phyloP scores from a whole-genome alignment of 1,140 invertebrate species.

The Battus philenor region DNA sequence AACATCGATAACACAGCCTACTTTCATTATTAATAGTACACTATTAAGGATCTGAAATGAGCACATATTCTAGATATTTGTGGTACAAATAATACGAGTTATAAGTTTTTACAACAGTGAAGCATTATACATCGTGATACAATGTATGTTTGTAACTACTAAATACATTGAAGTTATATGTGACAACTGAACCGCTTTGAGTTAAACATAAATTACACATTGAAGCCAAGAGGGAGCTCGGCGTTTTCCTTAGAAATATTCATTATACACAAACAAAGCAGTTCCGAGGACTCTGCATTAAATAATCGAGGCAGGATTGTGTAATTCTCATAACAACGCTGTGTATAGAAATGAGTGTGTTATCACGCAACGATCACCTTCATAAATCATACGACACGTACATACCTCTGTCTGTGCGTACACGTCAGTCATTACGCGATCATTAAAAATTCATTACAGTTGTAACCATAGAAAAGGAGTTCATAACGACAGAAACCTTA shows the following conservation, averaged over 20 bases:
- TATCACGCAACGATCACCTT: conserved; percentile 47
- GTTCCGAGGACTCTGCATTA: conserved; percentile 17
- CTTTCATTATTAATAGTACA: too few relatives aligned
- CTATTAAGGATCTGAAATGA: too few relatives aligned
- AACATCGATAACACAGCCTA: too few relatives aligned
- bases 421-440: conserved; percentile 56
- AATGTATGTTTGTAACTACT: too few relatives aligned
- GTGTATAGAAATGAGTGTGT: conserved; percentile 9
- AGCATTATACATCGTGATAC: too few relatives aligned
- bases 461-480: conserved; percentile 1
- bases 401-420: conserved; percentile 30
- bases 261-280: conserved; percentile 30
- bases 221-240: conserved; percentile 18
- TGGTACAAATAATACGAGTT: too few relatives aligned
- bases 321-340: conserved; percentile 18
- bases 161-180: neutral
- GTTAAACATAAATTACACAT: neutral
- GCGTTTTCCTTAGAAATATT: conserved; percentile 31
- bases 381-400: conserved; percentile 58
- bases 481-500: conserved; percentile 8
- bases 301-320: conserved; percentile 15
- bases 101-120: too few relatives aligned
- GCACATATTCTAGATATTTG: too few relatives aligned
- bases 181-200: conserved; percentile 1
- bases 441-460: conserved; percentile 68